Evolutionary conservation across 2,797 vertebrate species (phyloP), one percentile per base, ranked within the genome.

Genomic region (Coregonus ussuriensis): DNA sequence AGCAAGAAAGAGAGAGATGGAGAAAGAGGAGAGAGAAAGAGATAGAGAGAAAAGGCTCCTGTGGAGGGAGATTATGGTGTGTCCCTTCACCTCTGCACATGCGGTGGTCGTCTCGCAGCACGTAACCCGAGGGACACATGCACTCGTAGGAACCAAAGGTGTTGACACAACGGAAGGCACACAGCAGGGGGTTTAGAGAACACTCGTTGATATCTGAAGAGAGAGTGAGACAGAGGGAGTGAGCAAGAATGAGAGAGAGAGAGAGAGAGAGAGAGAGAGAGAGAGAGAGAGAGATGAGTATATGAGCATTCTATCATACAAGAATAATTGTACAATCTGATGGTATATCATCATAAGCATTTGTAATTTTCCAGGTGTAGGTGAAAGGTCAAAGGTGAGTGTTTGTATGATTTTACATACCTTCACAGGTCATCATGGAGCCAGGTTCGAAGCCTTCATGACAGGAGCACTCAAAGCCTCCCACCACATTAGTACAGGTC

Each of bases 161-260:
- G 94, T 98, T 99, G 85, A 95, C 94, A 79, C 98, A 99, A 63
- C 97, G 96, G 95, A 99, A 99, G 62, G 97, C 98, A 0, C 97
- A 99, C 79, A 98, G 96, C 85, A 98, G 91, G 0, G 97, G 97
- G 84, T 98, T 98, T 88, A 95, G 89, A 13, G 94, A 88, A 4
- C 98, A 99, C 86, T 99, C 97, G 0, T 99, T 97, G 70, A 98
- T 94, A 81, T 99, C 98, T 99, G 86, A 25, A 25, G 1, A 33
- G 75, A 76, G 56, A 73, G 63, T 67, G 21, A 75, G 47, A 53
- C 13, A n/a, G 9, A 62, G 31, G 59, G 13, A 66, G 31, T 59
- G 1, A 74, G 25, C 1, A 21, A 47, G 14, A 47, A 6, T 21
- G 0, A n/a, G 1, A 33, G 75, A 76, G 56, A 73, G 63, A 71